A percentile compares a stretch with the other conserved stretches of the same genome.
These are phyloP conservation scores for Carterocephalus palaemon DNA, from an alignment of 2,888 invertebrate species.

Conservation along the genomic window DNA sequence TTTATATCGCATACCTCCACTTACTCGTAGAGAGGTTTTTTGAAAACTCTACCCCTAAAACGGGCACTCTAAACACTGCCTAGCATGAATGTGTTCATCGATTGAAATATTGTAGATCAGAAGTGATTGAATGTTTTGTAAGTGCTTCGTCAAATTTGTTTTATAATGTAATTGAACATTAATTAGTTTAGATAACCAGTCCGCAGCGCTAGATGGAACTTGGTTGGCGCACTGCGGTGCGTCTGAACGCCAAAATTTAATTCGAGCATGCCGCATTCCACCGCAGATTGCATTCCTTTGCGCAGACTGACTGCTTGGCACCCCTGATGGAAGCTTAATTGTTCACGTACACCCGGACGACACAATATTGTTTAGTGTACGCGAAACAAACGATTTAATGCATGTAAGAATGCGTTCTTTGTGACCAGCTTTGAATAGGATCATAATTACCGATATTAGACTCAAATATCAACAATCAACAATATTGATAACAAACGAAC, in stretches of 20 bases:
- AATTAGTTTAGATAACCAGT: conserved; percentile 8
- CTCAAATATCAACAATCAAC: too few relatives aligned
- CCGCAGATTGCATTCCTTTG: conserved; percentile 71
- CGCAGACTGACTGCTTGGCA: conserved; percentile 36
- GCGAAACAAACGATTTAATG: too few relatives aligned
- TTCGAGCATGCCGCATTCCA: conserved; percentile 63
- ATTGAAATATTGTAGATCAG: not conserved
- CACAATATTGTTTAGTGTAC: not conserved
- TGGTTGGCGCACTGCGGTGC: conserved; percentile 35
- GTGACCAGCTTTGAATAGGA: too few relatives aligned
- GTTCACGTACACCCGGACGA: conserved; percentile 23
- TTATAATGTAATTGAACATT: conserved; percentile 10
- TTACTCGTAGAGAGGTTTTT: too few relatives aligned
- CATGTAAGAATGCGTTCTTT: too few relatives aligned
- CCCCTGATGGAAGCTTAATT: conserved; percentile 44
- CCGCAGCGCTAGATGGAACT: conserved; percentile 22
- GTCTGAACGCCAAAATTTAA: conserved; percentile 60
- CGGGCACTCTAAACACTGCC: too few relatives aligned
- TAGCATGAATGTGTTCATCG: too few relatives aligned
- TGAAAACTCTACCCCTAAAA: too few relatives aligned
- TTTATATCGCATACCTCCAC: too few relatives aligned
- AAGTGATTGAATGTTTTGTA: conserved; percentile 1
- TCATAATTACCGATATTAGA: too few relatives aligned
- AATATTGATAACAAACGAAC: too few relatives aligned
- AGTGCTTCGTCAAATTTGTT: too few relatives aligned